Percentiles rank a stretch among this genome's conserved stretches.
phyloP scores from a whole-genome alignment of 53 echinoderm and acorn worm species.

The Holothuria scabra region DNA sequence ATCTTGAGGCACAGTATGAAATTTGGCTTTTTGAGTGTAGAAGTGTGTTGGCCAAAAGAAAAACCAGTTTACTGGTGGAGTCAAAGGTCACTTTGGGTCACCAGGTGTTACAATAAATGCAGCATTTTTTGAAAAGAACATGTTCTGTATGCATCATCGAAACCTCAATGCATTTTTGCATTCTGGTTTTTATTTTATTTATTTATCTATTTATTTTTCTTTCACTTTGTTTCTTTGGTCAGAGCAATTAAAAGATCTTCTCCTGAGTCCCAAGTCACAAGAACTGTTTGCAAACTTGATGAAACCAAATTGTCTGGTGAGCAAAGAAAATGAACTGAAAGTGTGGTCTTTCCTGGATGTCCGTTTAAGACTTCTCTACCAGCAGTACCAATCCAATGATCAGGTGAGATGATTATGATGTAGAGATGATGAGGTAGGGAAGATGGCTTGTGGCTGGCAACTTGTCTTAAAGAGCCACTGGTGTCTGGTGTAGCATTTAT shows the following conservation, averaged over 20 bases:
- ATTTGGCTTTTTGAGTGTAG: too few relatives aligned
- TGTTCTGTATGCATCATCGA: not conserved
- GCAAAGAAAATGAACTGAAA: constrained; percentile 84
- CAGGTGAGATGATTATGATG: constrained; percentile 54
- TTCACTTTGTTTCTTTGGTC: constrained; percentile 11
- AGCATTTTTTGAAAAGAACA: too few relatives aligned
- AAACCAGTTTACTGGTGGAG: too few relatives aligned
- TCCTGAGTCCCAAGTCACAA: constrained; percentile 52
- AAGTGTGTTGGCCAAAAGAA: too few relatives aligned
- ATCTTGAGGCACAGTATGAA: too few relatives aligned
- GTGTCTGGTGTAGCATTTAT: too few relatives aligned
- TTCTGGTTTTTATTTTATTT: not conserved
- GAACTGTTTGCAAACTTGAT: constrained; percentile 59
- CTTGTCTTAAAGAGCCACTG: too few relatives aligned
- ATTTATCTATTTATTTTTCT: too few relatives aligned
- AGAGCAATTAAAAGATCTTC: constrained; percentile 78
- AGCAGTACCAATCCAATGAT: constrained; percentile 76
- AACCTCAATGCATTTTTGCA: not conserved
- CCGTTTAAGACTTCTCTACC: constrained; percentile 75
- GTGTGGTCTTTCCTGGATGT: constrained; percentile 86
- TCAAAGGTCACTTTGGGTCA: too few relatives aligned
- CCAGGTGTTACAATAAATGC: too few relatives aligned
- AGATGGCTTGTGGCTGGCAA: too few relatives aligned
- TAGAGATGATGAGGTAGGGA: not conserved
- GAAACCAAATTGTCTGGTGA: constrained; percentile 72